A percentile compares a stretch with the other conserved stretches of the same genome.
Conservation (phyloP, 2,888 invertebrate species). For the Ophraella communa region DNA sequence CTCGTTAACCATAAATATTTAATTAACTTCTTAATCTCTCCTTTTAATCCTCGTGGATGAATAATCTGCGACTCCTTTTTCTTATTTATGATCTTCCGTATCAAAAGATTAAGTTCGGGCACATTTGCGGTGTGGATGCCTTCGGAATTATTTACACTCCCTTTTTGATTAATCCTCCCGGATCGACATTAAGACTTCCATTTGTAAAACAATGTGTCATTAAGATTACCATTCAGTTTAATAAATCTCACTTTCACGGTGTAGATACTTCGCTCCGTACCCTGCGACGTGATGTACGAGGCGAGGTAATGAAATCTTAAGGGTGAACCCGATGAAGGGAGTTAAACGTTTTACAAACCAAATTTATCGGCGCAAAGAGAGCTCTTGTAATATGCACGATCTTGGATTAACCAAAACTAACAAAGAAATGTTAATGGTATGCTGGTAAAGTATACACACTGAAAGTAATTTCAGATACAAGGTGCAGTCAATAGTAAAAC, state of each 20-base stretch:
- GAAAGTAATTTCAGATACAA: too few relatives aligned
- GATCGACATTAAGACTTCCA: constrained; percentile 35
- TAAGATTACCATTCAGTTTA: constrained; percentile 31
- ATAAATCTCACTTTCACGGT: constrained; percentile 14
- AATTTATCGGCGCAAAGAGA: constrained; percentile 3
- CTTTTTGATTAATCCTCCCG: constrained; percentile 35
- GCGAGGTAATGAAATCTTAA: constrained; percentile 21
- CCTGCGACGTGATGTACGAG: constrained; percentile 23
- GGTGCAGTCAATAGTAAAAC: too few relatives aligned
- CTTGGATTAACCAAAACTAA: not conserved
- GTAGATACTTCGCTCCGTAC: not conserved
- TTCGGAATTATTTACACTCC: constrained; percentile 14
- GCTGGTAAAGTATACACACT: too few relatives aligned
- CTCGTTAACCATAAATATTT: not conserved
- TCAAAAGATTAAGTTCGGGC: not conserved
- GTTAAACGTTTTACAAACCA: constrained; percentile 8
- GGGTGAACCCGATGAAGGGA: constrained; percentile 17
- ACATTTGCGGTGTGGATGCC: constrained; percentile 4
- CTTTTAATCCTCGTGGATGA: not conserved
- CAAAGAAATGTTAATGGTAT: too few relatives aligned
- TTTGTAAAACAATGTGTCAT: constrained; percentile 40
- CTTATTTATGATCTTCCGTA: not conserved
- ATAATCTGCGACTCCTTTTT: not conserved
- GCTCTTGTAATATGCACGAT: not conserved
- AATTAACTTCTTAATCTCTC: not conserved